A percentile compares a stretch with the other conserved stretches of the same genome.
Evolutionary conservation across 2,113 vertebrate species (phyloP).

Genomic region (Charina bottae): DNA sequence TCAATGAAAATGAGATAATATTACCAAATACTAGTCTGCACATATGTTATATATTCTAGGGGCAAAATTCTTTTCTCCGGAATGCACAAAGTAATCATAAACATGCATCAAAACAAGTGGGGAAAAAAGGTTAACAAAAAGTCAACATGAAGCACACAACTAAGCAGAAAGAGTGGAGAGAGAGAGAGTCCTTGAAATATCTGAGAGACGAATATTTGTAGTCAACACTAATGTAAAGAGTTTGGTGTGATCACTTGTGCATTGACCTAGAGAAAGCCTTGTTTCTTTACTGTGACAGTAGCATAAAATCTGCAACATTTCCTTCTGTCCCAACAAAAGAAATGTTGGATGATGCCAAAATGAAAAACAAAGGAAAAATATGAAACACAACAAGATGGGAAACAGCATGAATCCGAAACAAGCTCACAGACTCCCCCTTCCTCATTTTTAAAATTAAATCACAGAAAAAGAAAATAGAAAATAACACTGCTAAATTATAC

Average conservation of each 20-base stretch:
- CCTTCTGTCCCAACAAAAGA: neutral
- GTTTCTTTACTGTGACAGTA: neutral
- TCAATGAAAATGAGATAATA: conserved; percentile 51
- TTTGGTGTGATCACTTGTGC: fast-evolving
- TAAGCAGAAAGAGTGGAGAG: conserved; percentile 12
- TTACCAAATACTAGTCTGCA: conserved; percentile 44
- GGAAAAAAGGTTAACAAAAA: neutral
- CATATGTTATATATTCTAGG: conserved; percentile 46
- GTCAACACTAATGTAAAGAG: neutral
- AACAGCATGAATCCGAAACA: conserved; percentile 46
- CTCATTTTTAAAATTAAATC: neutral
- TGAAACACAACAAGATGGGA: conserved; percentile 36
- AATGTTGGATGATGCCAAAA: conserved; percentile 9
- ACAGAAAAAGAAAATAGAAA: neutral
- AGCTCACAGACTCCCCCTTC: conserved; percentile 28
- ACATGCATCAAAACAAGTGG: conserved; percentile 36
- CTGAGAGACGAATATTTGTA: neutral
- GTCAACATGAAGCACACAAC: conserved; percentile 39
- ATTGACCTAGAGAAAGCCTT: neutral
- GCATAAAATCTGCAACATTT: neutral
- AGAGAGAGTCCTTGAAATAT: conserved; percentile 23
- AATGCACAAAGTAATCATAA: conserved; percentile 61
- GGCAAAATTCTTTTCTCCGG: conserved; percentile 51
- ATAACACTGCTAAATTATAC: neutral
- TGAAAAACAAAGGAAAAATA: conserved; percentile 39